Percentiles rank a stretch among this genome's conserved stretches.
Evolutionary conservation across 2,113 vertebrate species (phyloP).

Genomic region (Esox niger): DNA sequence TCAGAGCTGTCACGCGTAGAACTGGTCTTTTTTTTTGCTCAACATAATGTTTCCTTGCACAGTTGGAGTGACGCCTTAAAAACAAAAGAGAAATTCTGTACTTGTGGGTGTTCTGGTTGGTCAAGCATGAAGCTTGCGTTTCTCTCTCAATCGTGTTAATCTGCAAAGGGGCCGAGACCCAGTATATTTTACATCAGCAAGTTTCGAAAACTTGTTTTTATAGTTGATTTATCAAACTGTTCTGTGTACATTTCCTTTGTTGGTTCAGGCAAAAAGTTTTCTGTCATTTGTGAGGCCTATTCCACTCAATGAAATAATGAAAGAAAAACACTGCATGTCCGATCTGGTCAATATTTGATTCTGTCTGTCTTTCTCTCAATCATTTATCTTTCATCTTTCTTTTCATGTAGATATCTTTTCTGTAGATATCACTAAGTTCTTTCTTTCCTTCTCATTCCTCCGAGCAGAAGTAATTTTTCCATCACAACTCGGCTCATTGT

Average conservation of each 20-base stretch:
- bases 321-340: conserved; percentile 68
- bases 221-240: conserved; percentile 61
- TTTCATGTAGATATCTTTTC: not conserved
- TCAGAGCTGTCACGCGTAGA: conserved; percentile 41
- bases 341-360: conserved; percentile 70
- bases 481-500: not conserved
- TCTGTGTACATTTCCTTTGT: conserved; percentile 30
- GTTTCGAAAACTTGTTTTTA: conserved; percentile 58
- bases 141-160: conserved; percentile 32
- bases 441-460: conserved; percentile 32
- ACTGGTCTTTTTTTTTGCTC: conserved; percentile 20
- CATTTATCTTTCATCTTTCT: not conserved
- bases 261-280: conserved; percentile 53
- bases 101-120: conserved; percentile 12
- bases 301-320: conserved; percentile 63
- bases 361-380: conserved; percentile 21
- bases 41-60: conserved; percentile 18
- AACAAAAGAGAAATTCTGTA: conserved; percentile 36
- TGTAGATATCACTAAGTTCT: conserved; percentile 61
- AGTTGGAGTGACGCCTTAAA: conserved; percentile 39
- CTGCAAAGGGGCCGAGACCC: conserved; percentile 38
- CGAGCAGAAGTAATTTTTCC: conserved; percentile 54
- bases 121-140: conserved; percentile 19
- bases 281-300: conserved; percentile 45
- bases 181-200: conserved; percentile 57